These are phyloP conservation scores for Pissodes strobi DNA, from an alignment of 1,140 invertebrate species.

Conservation along the genomic window DNA sequence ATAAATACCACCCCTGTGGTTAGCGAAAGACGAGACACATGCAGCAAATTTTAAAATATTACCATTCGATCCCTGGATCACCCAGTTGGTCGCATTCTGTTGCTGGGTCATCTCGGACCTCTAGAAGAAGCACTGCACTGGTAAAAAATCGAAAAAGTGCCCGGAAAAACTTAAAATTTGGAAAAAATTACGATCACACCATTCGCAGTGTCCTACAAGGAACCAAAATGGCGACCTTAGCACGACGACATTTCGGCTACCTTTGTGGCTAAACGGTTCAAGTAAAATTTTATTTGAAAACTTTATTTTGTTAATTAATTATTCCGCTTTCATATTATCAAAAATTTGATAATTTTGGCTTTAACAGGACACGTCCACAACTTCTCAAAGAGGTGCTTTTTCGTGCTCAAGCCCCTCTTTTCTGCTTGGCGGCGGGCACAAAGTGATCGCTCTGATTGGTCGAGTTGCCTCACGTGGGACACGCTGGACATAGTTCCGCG, in stretches of 20 bases:
- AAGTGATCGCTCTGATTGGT: conserved; percentile 64
- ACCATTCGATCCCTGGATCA: conserved; percentile 70
- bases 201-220: conserved; percentile 22
- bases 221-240: conserved; percentile 63
- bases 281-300: conserved; percentile 40
- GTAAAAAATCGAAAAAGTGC: conserved; percentile 18
- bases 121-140: not conserved
- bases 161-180: conserved; percentile 12
- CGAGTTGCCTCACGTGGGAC: conserved; percentile 57
- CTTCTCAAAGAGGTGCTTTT: conserved; percentile 56
- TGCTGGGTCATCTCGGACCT: conserved; percentile 61
- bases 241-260: conserved; percentile 57
- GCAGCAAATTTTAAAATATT: conserved; percentile 56
- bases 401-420: conserved; percentile 59
- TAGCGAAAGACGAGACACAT: too few relatives aligned
- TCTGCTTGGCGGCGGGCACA: conserved; percentile 66
- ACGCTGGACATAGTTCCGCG: conserved; percentile 39
- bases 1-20: too few relatives aligned
- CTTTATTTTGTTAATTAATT: conserved; percentile 24
- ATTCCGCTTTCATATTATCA: conserved; percentile 36
- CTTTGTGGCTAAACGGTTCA: conserved; percentile 22
- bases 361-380: conserved; percentile 44
- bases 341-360: conserved; percentile 27
- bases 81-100: conserved; percentile 66
- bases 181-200: conserved; percentile 33